Evolutionary conservation across 2,113 vertebrate species (phyloP).

Genomic region (Trinectes maculatus): DNA sequence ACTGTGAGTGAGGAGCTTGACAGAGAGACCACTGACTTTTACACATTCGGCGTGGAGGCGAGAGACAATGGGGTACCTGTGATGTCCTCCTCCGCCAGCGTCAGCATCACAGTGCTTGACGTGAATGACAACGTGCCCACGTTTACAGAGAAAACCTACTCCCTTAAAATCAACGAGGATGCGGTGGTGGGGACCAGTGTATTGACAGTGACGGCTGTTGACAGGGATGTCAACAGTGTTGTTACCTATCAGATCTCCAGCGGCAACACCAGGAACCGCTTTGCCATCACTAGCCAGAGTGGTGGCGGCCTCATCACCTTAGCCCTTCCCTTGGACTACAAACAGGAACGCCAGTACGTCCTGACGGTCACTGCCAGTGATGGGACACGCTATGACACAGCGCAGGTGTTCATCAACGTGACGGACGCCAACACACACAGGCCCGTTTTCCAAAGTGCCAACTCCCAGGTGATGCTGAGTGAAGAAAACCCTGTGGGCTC

Average conservation of each 20-base stretch:
- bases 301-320: constrained; percentile 93
- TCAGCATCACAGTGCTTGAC: constrained; percentile 92
- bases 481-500: constrained; percentile 91
- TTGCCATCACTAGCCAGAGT: constrained; percentile 96
- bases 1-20: constrained; percentile 89
- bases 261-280: constrained; percentile 96
- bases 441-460: constrained; percentile 94
- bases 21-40: constrained; percentile 90
- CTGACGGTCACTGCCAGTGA: constrained; percentile 93
- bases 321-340: constrained; percentile 95
- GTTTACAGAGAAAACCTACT: constrained; percentile 91
- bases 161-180: constrained; percentile 93
- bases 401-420: constrained; percentile 94
- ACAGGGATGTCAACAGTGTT: constrained; percentile 93
- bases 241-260: constrained; percentile 97
- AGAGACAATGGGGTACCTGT: constrained; percentile 87
- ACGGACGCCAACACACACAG: constrained; percentile 97
- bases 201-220: constrained; percentile 89
- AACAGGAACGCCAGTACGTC: constrained; percentile 95
- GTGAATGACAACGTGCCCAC: constrained; percentile 94
- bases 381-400: constrained; percentile 89
- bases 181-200: constrained; percentile 93
- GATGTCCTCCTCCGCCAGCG: constrained; percentile 94
- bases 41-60: constrained; percentile 93
- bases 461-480: constrained; percentile 88